Evolutionary conservation across 2,888 invertebrate species (phyloP), one percentile per base, ranked within the genome.

Genomic region (Polymixis lichenea): DNA sequence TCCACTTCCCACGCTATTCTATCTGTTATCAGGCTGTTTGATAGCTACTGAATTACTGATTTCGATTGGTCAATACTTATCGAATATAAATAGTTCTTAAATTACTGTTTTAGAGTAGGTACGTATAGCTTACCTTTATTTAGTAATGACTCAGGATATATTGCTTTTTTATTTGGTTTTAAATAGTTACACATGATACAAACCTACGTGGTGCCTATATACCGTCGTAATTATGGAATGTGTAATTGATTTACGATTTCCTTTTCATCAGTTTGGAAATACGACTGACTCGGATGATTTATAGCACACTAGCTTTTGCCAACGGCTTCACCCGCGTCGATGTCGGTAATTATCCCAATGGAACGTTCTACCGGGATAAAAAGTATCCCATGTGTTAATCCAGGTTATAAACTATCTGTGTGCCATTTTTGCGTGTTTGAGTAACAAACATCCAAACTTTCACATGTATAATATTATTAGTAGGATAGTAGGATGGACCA

Each of bases 1-100:
- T 75, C 80, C 68, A 72, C 87, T 77, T 81, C 89, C 89, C 89
- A 89, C 90, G 88, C 88, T 77, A 55, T 76, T 74, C 65, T 77
- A 72, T 80, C 83, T 78, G 77, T 81, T 82, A 87, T 87, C 77
- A 82, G 61, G 43, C n/a, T 70, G 28, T 75, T 68, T 71, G 70
- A 84, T 80, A 78, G 66, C 65, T 73, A 65, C 72, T 78, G 68
- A 66, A 67, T 84, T 82, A 83, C 62, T 62, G 58, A 64, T 62
- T 67, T 62, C 38, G 56, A 71, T 85, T 71, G 81, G 81, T 72
- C 32, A 53, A 75, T 62, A 56, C 49, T 77, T 64, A 70, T 73
- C 62, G 19, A 68, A 67, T 73, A 72, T 72, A 60, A 85, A 66
- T 66, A 68, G 62, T 71, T 72, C 77, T 72, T 76, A 58, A 69